Base-by-base conservation (phyloP, 2,888 invertebrate genomes). In the Brenthis ino region DNA sequence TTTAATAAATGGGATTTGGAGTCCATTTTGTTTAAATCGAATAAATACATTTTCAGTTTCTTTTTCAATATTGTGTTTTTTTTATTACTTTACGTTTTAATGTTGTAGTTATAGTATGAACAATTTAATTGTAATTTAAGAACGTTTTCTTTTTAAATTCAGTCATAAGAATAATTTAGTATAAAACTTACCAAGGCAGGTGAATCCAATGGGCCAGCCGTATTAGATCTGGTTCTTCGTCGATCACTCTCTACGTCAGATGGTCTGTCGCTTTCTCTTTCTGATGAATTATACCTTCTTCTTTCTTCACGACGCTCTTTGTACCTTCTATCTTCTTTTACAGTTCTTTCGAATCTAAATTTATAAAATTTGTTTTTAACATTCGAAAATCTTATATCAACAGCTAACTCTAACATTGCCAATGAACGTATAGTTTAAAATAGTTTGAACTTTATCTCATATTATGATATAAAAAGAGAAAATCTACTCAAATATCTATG, bases 281-380 rank as follows among this genome's bases (percentile, higher is more conserved):
- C 94, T 48, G 91, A 92, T 1, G 93, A 93, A 77, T 91, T 88
- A 84, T 96, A 95, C 77, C 95, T 94, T 71, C 94, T 94, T 74
- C 84, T 95, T 93, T 86, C 80, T 67, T 80, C 84, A 61, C 83
- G 79, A 11, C 78, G 79, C 66, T 85, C 84, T 79, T 80, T 81
- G 72, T 81, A 80, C 72, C 83, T 84, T 78, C 83, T 85, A 58
- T 87, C 91, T 70, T 86, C 85, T 78, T 83, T 87, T 5, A 85
- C 63, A 16, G 84, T 85, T 74, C 82, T 85, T 51, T 88, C 84
- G 72, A 85, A 87, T 71, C 89, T 88, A 72, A 11, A 67, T 66
- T 65, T 33, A 33, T 37, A 56, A 11, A 47, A 20, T 14, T 43
- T 13, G 54, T 51, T 16, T 65, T 48, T 48, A 12, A 33, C 54